Percentiles rank a stretch among this genome's conserved stretches.
Conservation (phyloP, 2,888 invertebrate species). For the Cryptocephalus primarius region DNA sequence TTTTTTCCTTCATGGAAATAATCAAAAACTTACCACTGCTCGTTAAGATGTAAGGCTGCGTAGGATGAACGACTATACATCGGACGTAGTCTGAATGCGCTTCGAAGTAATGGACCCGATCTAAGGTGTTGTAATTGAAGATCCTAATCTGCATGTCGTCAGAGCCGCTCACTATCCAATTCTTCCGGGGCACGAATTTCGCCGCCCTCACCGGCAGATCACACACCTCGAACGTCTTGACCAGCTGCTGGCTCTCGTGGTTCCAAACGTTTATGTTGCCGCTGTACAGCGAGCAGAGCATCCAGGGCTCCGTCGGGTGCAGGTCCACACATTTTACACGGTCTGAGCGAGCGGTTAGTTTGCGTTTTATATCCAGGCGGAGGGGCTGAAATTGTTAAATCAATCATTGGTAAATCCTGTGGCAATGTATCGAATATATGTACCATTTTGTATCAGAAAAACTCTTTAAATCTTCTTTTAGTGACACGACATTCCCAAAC, state of each 20-base stretch:
- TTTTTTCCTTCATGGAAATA: too few species aligned
- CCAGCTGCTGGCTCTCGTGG: slow-evolving; percentile 85
- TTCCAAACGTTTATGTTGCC: slow-evolving; percentile 99
- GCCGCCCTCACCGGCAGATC: slow-evolving; percentile 94
- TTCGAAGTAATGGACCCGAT: slow-evolving; percentile 90
- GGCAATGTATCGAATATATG: not conserved
- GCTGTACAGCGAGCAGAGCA: slow-evolving; percentile 95
- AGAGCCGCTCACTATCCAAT: slow-evolving; percentile 97
- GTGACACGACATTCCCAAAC: slow-evolving; percentile 6
- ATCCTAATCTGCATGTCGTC: slow-evolving; percentile 93
- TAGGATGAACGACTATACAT: slow-evolving; percentile 93
- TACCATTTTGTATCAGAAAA: slow-evolving; percentile 9
- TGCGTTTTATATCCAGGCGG: slow-evolving; percentile 95
- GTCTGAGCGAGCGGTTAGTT: slow-evolving; percentile 94
- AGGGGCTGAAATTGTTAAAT: slow-evolving; percentile 58
- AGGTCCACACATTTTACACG: slow-evolving; percentile 97
- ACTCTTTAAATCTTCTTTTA: slow-evolving; percentile 1
- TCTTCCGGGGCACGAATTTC: slow-evolving; percentile 93
- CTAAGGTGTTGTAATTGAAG: slow-evolving; percentile 97
- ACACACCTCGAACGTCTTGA: slow-evolving; percentile 87
- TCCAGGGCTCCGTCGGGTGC: slow-evolving; percentile 97
- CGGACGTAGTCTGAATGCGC: slow-evolving; percentile 98
- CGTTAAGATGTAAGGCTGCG: slow-evolving; percentile 92
- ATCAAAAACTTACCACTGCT: slow-evolving; percentile 69
- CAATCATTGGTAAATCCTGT: not conserved